A percentile compares a stretch with the other conserved stretches of the same genome.
phyloP scores from a whole-genome alignment of 2,888 invertebrate species.

The Aleiodes testaceus region DNA sequence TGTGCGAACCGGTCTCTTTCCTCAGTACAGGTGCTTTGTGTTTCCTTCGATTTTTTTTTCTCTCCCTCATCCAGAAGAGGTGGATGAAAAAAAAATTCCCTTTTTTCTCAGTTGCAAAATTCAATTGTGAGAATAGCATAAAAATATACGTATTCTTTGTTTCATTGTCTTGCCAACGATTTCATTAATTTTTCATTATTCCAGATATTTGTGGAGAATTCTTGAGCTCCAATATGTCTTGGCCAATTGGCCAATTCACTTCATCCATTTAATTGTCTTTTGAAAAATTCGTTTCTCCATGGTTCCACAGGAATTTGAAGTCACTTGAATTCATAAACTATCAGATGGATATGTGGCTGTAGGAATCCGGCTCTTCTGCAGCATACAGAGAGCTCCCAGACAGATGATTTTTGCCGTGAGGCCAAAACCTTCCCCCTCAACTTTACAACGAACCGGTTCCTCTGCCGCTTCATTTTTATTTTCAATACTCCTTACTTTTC shows the following conservation, averaged over 20 bases:
- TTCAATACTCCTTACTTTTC: constrained; percentile 42
- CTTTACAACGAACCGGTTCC: constrained; percentile 61
- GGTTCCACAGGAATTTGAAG: constrained; percentile 27
- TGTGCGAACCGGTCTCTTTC: constrained; percentile 28
- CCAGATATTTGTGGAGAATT: too few species aligned
- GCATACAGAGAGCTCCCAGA: constrained; percentile 56
- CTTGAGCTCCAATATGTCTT: too few species aligned
- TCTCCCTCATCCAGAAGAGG: background rate
- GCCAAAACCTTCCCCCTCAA: constrained; percentile 55
- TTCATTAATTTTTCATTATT: background rate
- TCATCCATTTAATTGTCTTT: too few species aligned
- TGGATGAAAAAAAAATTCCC: too few species aligned
- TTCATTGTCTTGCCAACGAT: background rate
- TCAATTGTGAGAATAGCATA: constrained; percentile 42
- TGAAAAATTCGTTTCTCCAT: too few species aligned
- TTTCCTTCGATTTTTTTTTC: constrained; percentile 30
- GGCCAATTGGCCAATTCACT: too few species aligned
- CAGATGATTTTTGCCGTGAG: constrained; percentile 62
- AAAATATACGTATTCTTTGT: background rate
- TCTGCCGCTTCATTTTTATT: constrained; percentile 48
- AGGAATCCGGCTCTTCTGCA: constrained; percentile 42
- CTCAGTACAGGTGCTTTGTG: constrained; percentile 35
- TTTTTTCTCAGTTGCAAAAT: background rate
- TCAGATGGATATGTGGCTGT: constrained; percentile 19
- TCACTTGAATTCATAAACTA: constrained; percentile 18